Conservation (phyloP, 2,113 vertebrate species). For the Tricholaema leucomelas region DNA sequence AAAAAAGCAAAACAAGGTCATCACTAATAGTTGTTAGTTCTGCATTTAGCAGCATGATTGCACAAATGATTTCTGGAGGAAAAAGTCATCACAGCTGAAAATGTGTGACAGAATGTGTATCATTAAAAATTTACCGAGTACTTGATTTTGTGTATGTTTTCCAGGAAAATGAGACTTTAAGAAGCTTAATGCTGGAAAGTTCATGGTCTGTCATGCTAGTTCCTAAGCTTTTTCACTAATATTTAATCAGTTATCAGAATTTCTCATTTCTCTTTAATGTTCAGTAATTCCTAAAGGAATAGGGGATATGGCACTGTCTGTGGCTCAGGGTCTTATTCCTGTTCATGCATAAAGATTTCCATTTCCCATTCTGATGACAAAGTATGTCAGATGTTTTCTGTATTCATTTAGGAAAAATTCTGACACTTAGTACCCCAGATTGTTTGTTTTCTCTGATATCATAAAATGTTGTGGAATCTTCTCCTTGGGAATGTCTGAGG, state of each 20-base stretch:
- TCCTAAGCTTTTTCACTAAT: not conserved
- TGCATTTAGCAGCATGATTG: not conserved
- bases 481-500: not conserved
- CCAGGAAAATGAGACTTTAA: not conserved
- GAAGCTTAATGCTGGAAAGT: not conserved
- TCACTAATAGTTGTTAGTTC: not conserved
- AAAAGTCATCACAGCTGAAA: not conserved
- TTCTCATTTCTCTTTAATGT: constrained; percentile 9
- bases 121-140: not conserved
- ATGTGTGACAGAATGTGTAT: not conserved
- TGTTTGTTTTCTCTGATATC: not conserved
- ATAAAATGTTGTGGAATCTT: not conserved
- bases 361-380: not conserved
- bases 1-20: not conserved
- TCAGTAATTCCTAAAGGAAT: not conserved
- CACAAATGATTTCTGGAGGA: not conserved
- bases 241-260: not conserved
- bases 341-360: not conserved
- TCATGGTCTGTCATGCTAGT: not conserved
- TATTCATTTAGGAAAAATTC: not conserved
- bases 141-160: not conserved
- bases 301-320: not conserved
- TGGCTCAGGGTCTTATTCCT: not conserved
- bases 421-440: not conserved
- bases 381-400: not conserved